phyloP scores from a whole-genome alignment of 1,140 invertebrate genomes.

The Leptopilina clavipes region DNA sequence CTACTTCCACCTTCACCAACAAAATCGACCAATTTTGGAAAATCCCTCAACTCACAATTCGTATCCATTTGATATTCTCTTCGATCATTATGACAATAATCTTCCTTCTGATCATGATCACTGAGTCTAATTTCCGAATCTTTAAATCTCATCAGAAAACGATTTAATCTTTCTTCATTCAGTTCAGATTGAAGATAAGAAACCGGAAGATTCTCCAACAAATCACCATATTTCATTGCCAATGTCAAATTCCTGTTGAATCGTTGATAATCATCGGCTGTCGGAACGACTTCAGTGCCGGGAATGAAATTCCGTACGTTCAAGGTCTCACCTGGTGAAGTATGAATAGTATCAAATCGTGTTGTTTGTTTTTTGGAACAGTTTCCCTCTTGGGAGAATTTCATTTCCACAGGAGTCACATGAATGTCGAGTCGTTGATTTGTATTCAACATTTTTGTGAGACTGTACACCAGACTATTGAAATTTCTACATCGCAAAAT shows the following conservation, averaged over 20 bases:
- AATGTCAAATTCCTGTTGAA: constrained; percentile 56
- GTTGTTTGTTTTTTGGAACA: constrained; percentile 51
- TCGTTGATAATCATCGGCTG: constrained; percentile 54
- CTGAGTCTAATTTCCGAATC: constrained; percentile 26
- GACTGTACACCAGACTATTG: constrained; percentile 57
- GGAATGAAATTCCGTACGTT: constrained; percentile 38
- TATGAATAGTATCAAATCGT: constrained; percentile 43
- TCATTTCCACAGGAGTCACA: constrained; percentile 59
- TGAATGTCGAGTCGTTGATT: constrained; percentile 63
- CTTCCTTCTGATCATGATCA: constrained; percentile 40
- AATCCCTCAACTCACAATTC: constrained; percentile 44
- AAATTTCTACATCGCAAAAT: constrained; percentile 66
- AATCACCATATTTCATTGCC: constrained; percentile 45
- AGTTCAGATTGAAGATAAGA: constrained; percentile 42
- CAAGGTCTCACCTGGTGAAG: constrained; percentile 48
- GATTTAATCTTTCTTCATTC: constrained; percentile 45
- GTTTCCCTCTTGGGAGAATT: constrained; percentile 53
- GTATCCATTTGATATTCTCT: constrained; percentile 9
- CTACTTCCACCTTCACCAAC: constrained; percentile 31
- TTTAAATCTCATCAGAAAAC: constrained; percentile 56
- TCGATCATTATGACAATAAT: not conserved
- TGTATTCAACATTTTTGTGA: constrained; percentile 68
- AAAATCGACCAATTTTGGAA: constrained; percentile 64
- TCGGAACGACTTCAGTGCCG: constrained; percentile 48
- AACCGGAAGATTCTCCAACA: constrained; percentile 43